Conservation (phyloP, 2,888 invertebrate species). For the Synanthedon andrenaeformis region DNA sequence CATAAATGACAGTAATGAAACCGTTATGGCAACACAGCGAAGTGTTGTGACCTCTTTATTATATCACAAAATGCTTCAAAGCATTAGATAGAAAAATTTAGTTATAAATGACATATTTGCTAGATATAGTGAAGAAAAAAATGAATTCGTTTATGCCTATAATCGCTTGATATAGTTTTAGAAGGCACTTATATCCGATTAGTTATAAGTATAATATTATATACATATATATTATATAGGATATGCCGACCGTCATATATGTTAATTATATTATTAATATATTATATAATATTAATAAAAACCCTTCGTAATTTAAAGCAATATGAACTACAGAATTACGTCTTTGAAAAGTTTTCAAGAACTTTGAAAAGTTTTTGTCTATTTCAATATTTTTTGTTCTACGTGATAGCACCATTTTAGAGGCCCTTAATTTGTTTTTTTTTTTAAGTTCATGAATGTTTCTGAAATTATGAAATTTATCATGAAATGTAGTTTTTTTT, state of each 20-base stretch:
- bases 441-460: too few species aligned
- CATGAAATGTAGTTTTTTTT: too few species aligned
- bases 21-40: neutral
- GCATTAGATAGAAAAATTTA: constrained; percentile 63
- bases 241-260: constrained; percentile 13
- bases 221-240: constrained; percentile 9
- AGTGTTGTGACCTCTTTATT: constrained; percentile 39
- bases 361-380: too few species aligned
- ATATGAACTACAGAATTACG: neutral
- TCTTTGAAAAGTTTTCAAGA: too few species aligned
- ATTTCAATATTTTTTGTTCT: too few species aligned
- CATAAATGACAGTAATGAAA: neutral
- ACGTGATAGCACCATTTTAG: too few species aligned
- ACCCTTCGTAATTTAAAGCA: neutral
- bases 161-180: constrained; percentile 39
- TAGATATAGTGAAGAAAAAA: constrained; percentile 28
- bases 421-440: too few species aligned
- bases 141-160: constrained; percentile 42
- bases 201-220: constrained; percentile 19
- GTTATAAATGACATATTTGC: constrained; percentile 33
- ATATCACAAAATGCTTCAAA: constrained; percentile 35
- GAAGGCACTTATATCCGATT: constrained; percentile 36
- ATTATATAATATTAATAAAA: constrained; percentile 8
- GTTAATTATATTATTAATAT: neutral
- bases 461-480: too few species aligned